Conservation (phyloP, 1,140 invertebrate genomes). For the Zophobas atratus region DNA sequence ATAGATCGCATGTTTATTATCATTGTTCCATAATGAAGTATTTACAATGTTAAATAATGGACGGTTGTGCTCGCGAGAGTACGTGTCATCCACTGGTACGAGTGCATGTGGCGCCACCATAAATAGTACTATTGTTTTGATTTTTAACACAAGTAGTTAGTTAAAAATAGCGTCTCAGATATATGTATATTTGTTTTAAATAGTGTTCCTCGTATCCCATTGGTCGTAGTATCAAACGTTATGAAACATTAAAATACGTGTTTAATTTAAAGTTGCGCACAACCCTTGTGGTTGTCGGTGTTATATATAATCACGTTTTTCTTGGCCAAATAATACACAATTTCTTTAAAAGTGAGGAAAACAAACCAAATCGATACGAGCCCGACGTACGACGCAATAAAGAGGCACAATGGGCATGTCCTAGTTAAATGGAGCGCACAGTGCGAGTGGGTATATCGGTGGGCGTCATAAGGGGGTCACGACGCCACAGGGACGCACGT, state of each 20-base stretch:
- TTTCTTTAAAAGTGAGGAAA: conserved; percentile 25
- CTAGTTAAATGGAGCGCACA: conserved; percentile 48
- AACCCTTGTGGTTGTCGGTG: no score
- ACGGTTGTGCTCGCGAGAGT: conserved; percentile 7
- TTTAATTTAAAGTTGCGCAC: no score
- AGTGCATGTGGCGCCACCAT: conserved; percentile 5
- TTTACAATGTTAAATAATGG: conserved; percentile 21
- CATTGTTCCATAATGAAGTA: conserved; percentile 39
- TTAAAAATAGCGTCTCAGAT: no score
- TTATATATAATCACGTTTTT: background rate
- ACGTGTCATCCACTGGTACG: conserved; percentile 2
- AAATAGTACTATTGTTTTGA: background rate
- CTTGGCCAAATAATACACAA: conserved; percentile 38
- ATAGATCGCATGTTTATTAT: conserved; percentile 44
- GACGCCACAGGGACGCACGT: conserved; percentile 51
- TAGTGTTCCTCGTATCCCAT: no score
- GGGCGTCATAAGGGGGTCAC: conserved; percentile 54
- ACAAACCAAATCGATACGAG: conserved; percentile 32
- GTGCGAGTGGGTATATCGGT: conserved; percentile 51
- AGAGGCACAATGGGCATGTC: conserved; percentile 48
- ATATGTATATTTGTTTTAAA: no score
- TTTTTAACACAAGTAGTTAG: no score
- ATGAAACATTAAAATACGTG: no score
- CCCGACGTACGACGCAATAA: conserved; percentile 44
- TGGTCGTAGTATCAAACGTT: no score